phyloP scores from a whole-genome alignment of 2,113 vertebrate species.

The Leucopternis melanops region DNA sequence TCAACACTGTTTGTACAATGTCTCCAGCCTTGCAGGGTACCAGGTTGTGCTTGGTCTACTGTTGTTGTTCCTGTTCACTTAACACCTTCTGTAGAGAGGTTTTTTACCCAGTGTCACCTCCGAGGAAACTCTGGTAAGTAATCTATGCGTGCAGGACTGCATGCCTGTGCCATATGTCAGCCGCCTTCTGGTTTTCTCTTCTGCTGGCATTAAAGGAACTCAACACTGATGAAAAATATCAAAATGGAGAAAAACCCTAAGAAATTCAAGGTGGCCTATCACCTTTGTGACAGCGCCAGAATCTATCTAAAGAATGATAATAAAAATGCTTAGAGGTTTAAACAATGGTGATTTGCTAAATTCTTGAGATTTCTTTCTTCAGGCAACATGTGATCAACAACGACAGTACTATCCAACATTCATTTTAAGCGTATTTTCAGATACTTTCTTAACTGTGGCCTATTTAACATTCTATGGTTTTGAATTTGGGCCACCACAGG shows the following conservation, averaged over 20 bases:
- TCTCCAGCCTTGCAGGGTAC: background rate
- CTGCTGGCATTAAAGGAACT: background rate
- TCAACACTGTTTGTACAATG: background rate
- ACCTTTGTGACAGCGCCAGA: background rate
- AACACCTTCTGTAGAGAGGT: background rate
- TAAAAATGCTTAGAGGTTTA: background rate
- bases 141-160: background rate
- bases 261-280: background rate
- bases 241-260: background rate
- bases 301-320: background rate
- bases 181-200: background rate
- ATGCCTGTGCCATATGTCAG: background rate
- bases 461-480: background rate
- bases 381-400: background rate
- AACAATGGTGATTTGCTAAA: background rate
- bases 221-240: background rate
- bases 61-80: background rate
- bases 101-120: background rate
- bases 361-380: background rate
- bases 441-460: background rate
- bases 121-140: background rate
- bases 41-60: background rate
- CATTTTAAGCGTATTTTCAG: background rate
- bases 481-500: background rate
- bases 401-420: background rate